A percentile compares a stretch with the other conserved stretches of the same genome.
These are phyloP conservation scores for Scaptodrosophila lebanonensis DNA, from an alignment of 1,140 invertebrate species.

Conservation along the genomic window DNA sequence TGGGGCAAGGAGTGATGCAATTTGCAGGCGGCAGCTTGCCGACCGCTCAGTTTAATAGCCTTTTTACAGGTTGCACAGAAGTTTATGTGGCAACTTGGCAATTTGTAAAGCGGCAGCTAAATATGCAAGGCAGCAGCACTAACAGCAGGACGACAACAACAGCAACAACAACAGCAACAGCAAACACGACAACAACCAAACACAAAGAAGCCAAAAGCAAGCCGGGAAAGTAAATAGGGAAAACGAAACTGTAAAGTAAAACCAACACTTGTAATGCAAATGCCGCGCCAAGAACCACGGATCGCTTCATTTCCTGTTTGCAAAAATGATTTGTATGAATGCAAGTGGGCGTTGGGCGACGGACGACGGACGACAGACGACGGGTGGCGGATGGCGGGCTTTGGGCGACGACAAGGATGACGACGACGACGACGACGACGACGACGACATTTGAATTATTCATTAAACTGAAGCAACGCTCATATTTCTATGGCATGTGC, in stretches of 20 bases:
- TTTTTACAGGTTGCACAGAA: slow-evolving; percentile 75
- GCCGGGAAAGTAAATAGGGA: too few relatives aligned
- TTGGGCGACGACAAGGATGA: slow-evolving; percentile 17
- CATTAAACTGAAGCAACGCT: slow-evolving; percentile 38
- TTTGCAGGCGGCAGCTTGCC: neutral
- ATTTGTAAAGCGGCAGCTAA: slow-evolving; percentile 45
- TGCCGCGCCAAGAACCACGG: slow-evolving; percentile 37
- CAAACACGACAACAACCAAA: too few relatives aligned
- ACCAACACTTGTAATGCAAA: slow-evolving; percentile 43
- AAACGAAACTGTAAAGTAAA: slow-evolving; percentile 2
- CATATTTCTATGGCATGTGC: slow-evolving; percentile 24
- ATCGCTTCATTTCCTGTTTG: slow-evolving; percentile 64
- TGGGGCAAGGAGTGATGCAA: neutral
- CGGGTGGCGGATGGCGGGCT: slow-evolving; percentile 8
- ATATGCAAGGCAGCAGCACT: neutral
- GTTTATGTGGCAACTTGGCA: slow-evolving; percentile 50
- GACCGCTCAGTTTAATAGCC: slow-evolving; percentile 61
- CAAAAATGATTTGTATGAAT: slow-evolving; percentile 71
- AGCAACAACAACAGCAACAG: too few relatives aligned
- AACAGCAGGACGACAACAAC: slow-evolving; percentile 15
- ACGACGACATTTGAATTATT: slow-evolving; percentile 48
- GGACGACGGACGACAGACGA: slow-evolving; percentile 49
- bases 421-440: too few relatives aligned
- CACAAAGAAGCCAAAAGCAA: too few relatives aligned
- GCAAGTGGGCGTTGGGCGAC: slow-evolving; percentile 36